phyloP scores from a whole-genome alignment of 2,888 invertebrate species.

The Zygaena filipendulae region DNA sequence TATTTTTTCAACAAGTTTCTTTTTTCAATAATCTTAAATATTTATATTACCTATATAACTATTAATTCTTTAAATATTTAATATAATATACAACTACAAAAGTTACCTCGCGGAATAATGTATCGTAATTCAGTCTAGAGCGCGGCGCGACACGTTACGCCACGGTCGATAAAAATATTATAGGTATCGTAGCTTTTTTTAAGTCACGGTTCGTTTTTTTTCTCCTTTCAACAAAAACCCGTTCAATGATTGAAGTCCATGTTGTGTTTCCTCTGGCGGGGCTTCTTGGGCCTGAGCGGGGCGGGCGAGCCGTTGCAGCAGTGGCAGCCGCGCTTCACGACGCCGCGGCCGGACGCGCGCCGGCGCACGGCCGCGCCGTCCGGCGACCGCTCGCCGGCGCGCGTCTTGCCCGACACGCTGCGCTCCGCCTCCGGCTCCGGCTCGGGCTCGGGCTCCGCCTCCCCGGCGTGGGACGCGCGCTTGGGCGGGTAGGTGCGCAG shows the following conservation, averaged over 20 bases:
- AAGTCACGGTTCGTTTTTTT: too few species aligned
- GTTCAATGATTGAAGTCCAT: constrained; percentile 40
- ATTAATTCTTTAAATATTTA: too few species aligned
- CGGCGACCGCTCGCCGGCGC: constrained; percentile 33
- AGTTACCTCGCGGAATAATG: constrained; percentile 28
- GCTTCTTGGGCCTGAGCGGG: constrained; percentile 57
- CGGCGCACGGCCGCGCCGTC: constrained; percentile 29
- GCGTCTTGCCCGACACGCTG: constrained; percentile 49
- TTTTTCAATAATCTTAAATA: too few species aligned
- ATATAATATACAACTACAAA: constrained; percentile 29
- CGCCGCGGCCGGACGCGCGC: constrained; percentile 59
- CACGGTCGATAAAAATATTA: too few species aligned
- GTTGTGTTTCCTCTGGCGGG: constrained; percentile 37
- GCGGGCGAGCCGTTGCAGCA: constrained; percentile 71
- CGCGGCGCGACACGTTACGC: constrained; percentile 5
- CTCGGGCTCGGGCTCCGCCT: too few species aligned
- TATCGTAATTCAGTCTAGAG: constrained; percentile 43
- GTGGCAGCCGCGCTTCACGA: constrained; percentile 71
- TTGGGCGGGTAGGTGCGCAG: constrained; percentile 49
- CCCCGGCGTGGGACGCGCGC: constrained; percentile 27
- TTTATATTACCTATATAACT: too few species aligned
- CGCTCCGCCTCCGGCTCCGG: constrained; percentile 41
- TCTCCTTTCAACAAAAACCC: too few species aligned
- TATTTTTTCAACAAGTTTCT: constrained; percentile 42
- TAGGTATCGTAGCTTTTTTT: too few species aligned